phyloP scores from a whole-genome alignment of 92 coral and sea anemone species.

The Heliopora coerulea region DNA sequence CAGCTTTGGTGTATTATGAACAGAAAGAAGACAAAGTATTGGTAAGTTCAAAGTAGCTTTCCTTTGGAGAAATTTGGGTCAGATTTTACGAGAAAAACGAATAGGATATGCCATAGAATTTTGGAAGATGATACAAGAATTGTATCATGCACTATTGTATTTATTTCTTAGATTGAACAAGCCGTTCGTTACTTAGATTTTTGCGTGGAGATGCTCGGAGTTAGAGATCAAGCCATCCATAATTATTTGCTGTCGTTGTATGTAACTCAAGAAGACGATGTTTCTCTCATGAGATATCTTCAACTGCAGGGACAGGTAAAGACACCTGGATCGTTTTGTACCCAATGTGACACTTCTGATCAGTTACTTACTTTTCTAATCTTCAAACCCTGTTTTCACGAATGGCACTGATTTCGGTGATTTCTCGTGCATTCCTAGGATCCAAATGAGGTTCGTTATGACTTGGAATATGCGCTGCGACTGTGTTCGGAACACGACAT shows the following conservation, averaged over 20 bases:
- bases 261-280: conserved; percentile 74
- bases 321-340: not conserved
- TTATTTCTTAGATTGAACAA: conserved; percentile 62
- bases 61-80: too few species aligned
- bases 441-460: conserved; percentile 74
- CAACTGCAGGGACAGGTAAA: conserved; percentile 88
- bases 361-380: too few species aligned
- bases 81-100: too few species aligned
- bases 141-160: too few species aligned
- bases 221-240: conserved; percentile 90
- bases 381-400: too few species aligned
- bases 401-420: not conserved
- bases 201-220: conserved; percentile 82
- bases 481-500: conserved; percentile 88
- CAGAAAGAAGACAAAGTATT: conserved; percentile 74
- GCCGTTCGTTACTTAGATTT: conserved; percentile 90
- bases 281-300: conserved; percentile 73
- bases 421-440: conserved; percentile 45
- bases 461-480: conserved; percentile 87
- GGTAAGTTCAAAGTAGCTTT: conserved; percentile 54
- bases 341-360: too few species aligned
- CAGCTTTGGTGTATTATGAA: conserved; percentile 87
- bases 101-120: too few species aligned
- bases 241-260: conserved; percentile 88
- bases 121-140: too few species aligned